A percentile compares a stretch with the other conserved stretches of the same genome.
Conservation (phyloP, 2,113 vertebrate species). For the Heptranchias perlo region DNA sequence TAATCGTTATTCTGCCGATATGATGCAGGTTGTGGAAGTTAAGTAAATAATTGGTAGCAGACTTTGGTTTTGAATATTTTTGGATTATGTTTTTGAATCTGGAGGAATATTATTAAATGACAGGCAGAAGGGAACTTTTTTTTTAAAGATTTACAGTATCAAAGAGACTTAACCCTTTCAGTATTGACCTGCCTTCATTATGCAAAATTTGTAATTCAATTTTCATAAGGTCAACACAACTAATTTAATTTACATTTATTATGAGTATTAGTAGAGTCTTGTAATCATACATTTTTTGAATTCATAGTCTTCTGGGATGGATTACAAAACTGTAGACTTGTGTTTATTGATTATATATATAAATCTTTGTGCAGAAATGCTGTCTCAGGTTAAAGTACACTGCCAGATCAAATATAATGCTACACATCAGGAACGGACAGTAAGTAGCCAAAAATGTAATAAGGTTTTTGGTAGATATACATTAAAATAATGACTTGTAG, state of each 20-base stretch:
- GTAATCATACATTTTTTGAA: background rate
- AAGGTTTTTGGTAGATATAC: background rate
- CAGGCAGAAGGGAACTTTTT: background rate
- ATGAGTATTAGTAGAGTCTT: background rate
- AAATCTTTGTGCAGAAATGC: background rate
- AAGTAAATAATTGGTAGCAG: conserved; percentile 7
- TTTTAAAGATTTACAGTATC: conserved; percentile 19
- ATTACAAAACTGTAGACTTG: background rate
- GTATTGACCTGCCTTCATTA: background rate
- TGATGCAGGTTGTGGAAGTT: conserved; percentile 1
- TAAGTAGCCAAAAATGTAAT: background rate
- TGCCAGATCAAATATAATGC: background rate
- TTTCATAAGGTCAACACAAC: background rate
- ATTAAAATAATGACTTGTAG: background rate
- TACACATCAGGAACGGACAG: background rate
- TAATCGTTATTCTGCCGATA: conserved; percentile 7
- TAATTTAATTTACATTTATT: background rate
- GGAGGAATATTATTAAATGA: background rate
- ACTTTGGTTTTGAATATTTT: conserved; percentile 4
- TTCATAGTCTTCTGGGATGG: background rate
- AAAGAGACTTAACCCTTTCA: conserved; percentile 17
- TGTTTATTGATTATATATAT: background rate
- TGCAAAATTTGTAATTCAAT: background rate
- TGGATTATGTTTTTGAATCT: background rate
- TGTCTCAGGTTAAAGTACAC: background rate